Evolutionary conservation across 2,888 invertebrate genomes (phyloP), one percentile per base, ranked within the genome.

Genomic region (Tetragonula carbonaria): DNA sequence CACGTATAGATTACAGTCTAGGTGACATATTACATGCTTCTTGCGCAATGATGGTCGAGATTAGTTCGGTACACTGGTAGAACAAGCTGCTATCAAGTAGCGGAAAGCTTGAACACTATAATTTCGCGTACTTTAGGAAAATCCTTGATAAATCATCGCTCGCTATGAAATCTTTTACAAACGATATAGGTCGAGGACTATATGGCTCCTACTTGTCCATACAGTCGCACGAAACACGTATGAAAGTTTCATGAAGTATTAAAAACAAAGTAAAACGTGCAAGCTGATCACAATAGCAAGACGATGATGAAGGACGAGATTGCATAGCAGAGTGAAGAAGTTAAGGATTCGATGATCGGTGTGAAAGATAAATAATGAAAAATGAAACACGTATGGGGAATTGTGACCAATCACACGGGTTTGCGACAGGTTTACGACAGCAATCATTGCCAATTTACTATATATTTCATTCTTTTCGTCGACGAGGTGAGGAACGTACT

Each of bases 71-170:
- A 33, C 18, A 28, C 18, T 16, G 8, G 13, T 68, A 16, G 18
- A 68, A 67, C 53, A 50, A 45, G 68, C 67, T 23, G 33, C 57
- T 79, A 75, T 79, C 68, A 55, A 28, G 4, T 11, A 45, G 3
- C n/a, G 53, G 50, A 57, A 73, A 80, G 80, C 51, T 74, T 62
- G 50, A 53, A 80, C 33, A 23, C 57, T 68, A 57, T 80, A 82
- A 82, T 80, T 80, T 82, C 21, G 2, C 4, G 45, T 51, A 55
- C 33, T 63, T n/a, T 51, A 38, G 11, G 63, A 23, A 63, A 80
- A 80, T 63, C 74, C 45, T 68, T 21, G 80, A 82, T 74, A 57
- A 68, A 63, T 14, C 53, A 63, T 14, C 53, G 59, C 28, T 13
- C 8, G 21, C 4, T 33, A 4, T 62, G 16, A 11, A 38, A 55